phyloP scores from a whole-genome alignment of 2,888 invertebrate genomes.

The Noctua janthe region DNA sequence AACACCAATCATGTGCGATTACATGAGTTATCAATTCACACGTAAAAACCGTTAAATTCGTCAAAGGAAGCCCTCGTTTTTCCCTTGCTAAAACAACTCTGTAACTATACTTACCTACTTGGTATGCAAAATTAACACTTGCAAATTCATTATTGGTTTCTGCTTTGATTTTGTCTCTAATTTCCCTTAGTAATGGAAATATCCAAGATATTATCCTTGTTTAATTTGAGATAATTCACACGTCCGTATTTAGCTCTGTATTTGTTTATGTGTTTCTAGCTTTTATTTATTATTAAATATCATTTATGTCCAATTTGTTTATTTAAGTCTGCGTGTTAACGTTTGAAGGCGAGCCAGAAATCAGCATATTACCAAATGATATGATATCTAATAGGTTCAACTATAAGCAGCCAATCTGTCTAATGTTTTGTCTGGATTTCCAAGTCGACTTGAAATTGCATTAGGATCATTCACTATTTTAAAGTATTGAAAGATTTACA shows the following conservation, averaged over 20 bases:
- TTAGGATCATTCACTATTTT: slow-evolving; percentile 27
- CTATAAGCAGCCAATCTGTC: slow-evolving; percentile 20
- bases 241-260: slow-evolving; percentile 15
- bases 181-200: background rate
- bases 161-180: background rate
- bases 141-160: background rate
- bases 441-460: slow-evolving; percentile 8
- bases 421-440: slow-evolving; percentile 37
- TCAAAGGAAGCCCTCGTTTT: slow-evolving; percentile 26
- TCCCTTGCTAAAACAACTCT: slow-evolving; percentile 32
- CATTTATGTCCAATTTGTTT: slow-evolving; percentile 49
- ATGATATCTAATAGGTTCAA: slow-evolving; percentile 34
- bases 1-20: slow-evolving; percentile 37
- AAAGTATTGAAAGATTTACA: slow-evolving; percentile 14
- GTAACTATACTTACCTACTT: background rate
- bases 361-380: slow-evolving; percentile 43
- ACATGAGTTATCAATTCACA: slow-evolving; percentile 47
- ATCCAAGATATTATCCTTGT: slow-evolving; percentile 1
- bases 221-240: slow-evolving; percentile 11
- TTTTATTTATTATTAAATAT: slow-evolving; percentile 53
- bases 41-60: slow-evolving; percentile 22
- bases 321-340: slow-evolving; percentile 19
- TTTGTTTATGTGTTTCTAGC: slow-evolving; percentile 30
- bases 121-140: background rate
- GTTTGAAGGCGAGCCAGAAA: slow-evolving; percentile 62